These are phyloP conservation scores for Lepus europaeus DNA, from an alignment of 2,113 vertebrate species.

Conservation along the genomic window DNA sequence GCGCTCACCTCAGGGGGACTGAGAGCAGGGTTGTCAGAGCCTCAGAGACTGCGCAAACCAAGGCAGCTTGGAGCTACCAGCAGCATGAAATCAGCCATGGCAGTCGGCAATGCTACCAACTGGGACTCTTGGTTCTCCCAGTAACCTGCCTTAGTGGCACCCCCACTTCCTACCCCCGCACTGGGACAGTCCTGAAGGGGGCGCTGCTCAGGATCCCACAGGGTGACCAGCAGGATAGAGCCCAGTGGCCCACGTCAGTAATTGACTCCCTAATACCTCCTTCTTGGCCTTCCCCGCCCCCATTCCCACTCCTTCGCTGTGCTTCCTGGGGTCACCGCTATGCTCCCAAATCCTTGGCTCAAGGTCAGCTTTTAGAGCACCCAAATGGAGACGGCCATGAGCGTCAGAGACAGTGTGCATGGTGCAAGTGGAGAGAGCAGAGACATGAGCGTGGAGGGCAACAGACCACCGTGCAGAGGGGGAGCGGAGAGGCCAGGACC, in stretches of 20 bases:
- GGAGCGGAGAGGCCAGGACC: not conserved
- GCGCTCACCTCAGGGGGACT: not conserved
- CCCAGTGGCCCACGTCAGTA: not conserved
- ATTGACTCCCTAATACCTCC: not conserved
- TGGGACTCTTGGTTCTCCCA: not conserved
- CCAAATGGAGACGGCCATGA: not conserved
- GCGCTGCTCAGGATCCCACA: not conserved
- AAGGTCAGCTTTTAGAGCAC: constrained; percentile 11
- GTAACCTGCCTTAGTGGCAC: constrained; percentile 27
- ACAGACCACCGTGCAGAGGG: not conserved
- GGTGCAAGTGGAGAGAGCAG: not conserved
- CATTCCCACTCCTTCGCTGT: not conserved
- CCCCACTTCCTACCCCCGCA: not conserved
- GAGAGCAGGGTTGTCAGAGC: not conserved
- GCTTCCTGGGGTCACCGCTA: constrained; percentile 14
- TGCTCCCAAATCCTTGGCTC: not conserved
- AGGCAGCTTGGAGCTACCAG: no score
- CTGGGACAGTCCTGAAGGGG: not conserved
- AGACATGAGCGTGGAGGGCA: not conserved
- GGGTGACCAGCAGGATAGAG: not conserved
- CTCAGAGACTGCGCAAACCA: not conserved
- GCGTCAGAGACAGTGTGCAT: not conserved
- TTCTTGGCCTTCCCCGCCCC: not conserved
- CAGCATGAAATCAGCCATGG: not conserved
- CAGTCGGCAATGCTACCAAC: not conserved